Evolutionary conservation across 2,113 vertebrate genomes (phyloP).

Genomic region (Labeo catla): DNA sequence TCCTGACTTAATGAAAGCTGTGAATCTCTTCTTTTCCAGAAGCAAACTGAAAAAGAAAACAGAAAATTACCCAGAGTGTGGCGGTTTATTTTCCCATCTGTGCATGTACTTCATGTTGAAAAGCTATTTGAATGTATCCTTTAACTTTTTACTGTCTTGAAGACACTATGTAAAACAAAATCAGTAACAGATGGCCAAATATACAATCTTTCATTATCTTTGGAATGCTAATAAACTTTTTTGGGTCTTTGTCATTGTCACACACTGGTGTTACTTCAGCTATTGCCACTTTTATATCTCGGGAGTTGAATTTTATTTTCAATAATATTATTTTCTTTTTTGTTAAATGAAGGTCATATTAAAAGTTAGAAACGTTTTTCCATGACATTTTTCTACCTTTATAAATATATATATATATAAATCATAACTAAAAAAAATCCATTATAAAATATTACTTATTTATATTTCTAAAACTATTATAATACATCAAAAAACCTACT

Average conservation of each 20-base stretch:
- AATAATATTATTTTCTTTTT: not conserved
- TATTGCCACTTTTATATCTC: not conserved
- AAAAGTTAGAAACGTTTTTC: not conserved
- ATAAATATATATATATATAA: too few relatives aligned
- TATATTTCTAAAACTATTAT: too few relatives aligned
- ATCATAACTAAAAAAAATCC: too few relatives aligned
- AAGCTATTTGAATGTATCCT: conserved; percentile 21
- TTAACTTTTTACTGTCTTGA: conserved; percentile 2
- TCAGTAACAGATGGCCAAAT: not conserved
- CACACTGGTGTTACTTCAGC: not conserved
- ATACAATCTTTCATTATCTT: not conserved
- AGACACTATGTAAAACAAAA: not conserved
- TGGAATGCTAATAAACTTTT: not conserved
- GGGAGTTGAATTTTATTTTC: not conserved
- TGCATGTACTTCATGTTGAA: not conserved
- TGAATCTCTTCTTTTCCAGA: conserved; percentile 18
- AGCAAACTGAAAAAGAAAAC: not conserved
- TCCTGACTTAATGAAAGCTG: conserved; percentile 29
- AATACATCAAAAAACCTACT: not conserved
- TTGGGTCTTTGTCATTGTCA: not conserved
- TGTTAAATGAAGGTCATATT: not conserved
- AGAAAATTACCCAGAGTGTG: not conserved
- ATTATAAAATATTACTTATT: too few relatives aligned
- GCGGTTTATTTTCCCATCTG: conserved; percentile 27
- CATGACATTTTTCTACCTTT: not conserved